Conservation (phyloP, 2,797 vertebrate species). For the Bryconaethiops microstoma region DNA sequence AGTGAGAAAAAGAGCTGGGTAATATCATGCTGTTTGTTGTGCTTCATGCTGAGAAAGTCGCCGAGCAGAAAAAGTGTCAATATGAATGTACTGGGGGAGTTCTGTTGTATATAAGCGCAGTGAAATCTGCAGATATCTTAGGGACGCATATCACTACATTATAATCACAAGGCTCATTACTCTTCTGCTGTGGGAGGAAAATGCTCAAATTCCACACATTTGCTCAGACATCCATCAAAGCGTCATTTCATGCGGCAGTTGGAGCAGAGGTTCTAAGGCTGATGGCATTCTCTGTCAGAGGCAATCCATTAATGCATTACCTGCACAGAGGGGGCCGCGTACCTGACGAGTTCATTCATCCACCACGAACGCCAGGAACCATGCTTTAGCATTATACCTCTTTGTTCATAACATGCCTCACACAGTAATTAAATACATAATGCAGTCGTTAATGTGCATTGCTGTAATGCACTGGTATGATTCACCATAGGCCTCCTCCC, state of each 20-base stretch:
- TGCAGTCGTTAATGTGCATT: neutral
- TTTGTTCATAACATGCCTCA: neutral
- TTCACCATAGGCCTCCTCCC: neutral
- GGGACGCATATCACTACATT: conserved; percentile 11
- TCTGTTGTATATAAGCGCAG: neutral
- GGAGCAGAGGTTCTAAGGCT: conserved; percentile 5
- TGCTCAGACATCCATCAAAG: conserved; percentile 25
- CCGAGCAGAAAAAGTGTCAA: neutral
- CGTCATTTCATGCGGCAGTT: conserved; percentile 18
- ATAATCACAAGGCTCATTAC: conserved; percentile 25
- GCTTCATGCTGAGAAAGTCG: neutral
- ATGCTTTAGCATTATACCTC: neutral
- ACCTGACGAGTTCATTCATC: conserved; percentile 3
- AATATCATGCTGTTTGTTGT: neutral
- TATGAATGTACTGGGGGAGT: neutral
- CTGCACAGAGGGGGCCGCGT: conserved; percentile 5
- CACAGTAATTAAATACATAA: conserved; percentile 21
- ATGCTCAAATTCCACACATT: conserved; percentile 13
- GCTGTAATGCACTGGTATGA: neutral
- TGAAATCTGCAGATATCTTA: conserved; percentile 8
- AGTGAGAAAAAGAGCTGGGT: neutral
- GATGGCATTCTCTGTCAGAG: conserved; percentile 25
- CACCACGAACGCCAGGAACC: conserved; percentile 4
- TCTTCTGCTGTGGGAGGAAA: conserved; percentile 10
- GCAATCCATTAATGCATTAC: conserved; percentile 31